Evolutionary conservation across 2,113 vertebrate species (phyloP), one percentile per base, ranked within the genome.

Genomic region (Scomber colias): DNA sequence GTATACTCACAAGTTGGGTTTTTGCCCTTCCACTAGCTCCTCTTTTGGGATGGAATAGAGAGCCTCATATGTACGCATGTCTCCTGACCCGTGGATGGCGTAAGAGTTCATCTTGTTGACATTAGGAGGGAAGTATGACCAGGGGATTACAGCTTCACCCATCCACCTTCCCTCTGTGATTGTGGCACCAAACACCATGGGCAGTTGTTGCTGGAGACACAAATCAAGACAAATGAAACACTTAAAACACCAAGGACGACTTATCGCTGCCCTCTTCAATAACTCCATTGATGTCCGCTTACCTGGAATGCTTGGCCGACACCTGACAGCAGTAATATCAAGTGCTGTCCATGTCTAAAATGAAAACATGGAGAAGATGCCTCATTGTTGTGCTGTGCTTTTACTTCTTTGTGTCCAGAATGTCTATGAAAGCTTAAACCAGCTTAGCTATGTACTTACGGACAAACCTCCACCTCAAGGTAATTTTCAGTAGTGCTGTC

Each of bases 381-480:
- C 15, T 51, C 11, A 51, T 44, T 17, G 16, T 21, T 50, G 5
- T 30, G 13, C 0, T 19, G 16, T 53, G 9, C 35, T 6, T 71
- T 49, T 16, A 49, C 9, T 57, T 30, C 4, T 56, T 48, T 0
- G 19, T 63, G 9, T 21, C 17, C 15, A 46, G 5, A 60, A 3
- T 46, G 2, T 64, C 19, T 62, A 31, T 8, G 6, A 10, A 57
- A 44, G 83, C 48, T 35, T 48, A 46, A 21, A 76, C 31, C 5
- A 69, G 4, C 40, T 60, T 5, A 68, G 61, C 15, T 21, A 11
- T 12, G 24, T 82, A 97, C 97, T 97, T 94, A 99, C 96, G 96
- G 97, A 82, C 97, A 97, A 83, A 98, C 90, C 92, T 99, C 97
- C 71, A 98, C 96, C 93, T 98, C 97, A 30, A 99, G 93, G 89